Base-by-base conservation (phyloP, 1,140 invertebrate genomes). In the Achatina immaculata region DNA sequence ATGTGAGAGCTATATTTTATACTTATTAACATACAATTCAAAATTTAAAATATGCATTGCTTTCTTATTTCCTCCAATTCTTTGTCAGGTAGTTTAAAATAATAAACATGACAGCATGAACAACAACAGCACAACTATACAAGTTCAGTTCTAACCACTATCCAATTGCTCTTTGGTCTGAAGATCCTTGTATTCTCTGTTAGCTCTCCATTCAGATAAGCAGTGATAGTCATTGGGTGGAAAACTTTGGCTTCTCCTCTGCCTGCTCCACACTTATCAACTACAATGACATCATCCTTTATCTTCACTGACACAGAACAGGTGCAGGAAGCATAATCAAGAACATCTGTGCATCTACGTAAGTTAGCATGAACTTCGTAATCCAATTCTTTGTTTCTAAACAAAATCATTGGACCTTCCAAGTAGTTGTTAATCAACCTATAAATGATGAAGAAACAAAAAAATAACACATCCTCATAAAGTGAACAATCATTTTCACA, bases 381-480 rank as follows among this genome's bases (percentile, higher is more conserved):
- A 80, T 48, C 79, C 48, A 43, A 51, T 79, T 77, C 83, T 85
- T 74, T 88, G 84, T 62, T 77, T 81, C 43, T 79, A 62, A 87
- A 87, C 16, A 89, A 36, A 24, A 89, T 38, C 73, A 89, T 87
- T 78, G 87, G 86, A 73, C 88, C 88, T 78, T 87, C 86, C 51
- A 84, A 76, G 79, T 84, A 89, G 74, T 86, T 87, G 81, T 89
- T 82, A 62, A 84, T 88, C 62, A 80, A 68, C 62, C 87, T 89
- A 77, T 80, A 85, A 84, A 62, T 65, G 38, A 81, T 62, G n/a
- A 81, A 72, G n/a, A n/a, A n/a, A n/a, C n/a, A n/a, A n/a, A n/a
- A n/a, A n/a, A n/a, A n/a, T n/a, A n/a, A n/a, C n/a, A n/a, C n/a
- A n/a, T n/a, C n/a, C n/a, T n/a, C n/a, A n/a, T n/a, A n/a, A n/a